Base-by-base conservation (phyloP, 2,888 invertebrate genomes). In the Anodontia alba region DNA sequence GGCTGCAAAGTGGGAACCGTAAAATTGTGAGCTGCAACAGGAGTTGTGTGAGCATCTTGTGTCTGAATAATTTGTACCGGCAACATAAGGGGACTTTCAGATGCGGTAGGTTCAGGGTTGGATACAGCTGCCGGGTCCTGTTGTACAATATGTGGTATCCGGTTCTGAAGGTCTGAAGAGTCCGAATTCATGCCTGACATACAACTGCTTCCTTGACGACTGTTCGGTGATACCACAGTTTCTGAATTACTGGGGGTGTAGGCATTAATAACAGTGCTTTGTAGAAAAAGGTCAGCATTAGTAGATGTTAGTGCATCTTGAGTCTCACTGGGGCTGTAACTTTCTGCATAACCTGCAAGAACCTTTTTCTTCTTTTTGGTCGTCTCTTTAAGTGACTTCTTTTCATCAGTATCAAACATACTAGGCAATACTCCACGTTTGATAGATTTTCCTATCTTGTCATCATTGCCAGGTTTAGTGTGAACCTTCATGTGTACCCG, bases 401-500 rank as follows among this genome's bases (percentile, higher is more conserved):
- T 29, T 46, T n/a, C 29, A 29, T 46, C 43, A 46, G 43, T 33
- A 29, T 70, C 70, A 43, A 62, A 62, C 33, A 33, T 62, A n/a
- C 5, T 43, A 26, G 43, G 46, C 42, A 38, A 23, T 12, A 8
- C 12, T 1, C 36, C 46, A 1, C 15, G 17, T n/a, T 46, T 46
- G 12, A 23, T 20, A 43, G 20, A 0, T 46, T 70, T 49, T 26
- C 46, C 33, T 17, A 46, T n/a, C 15, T n/a, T 0, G 15, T 49
- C 3, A 8, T 62, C 62, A 33, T 17, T 3, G 2, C 5, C 33
- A 33, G 31, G 31, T 76, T 89, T 88, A 31, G 78, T 71, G 71
- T 91, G 89, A 17, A 88, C 89, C 86, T 88, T 91, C 87, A 92
- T 88, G 69, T 91, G 91, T 26, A 90, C 89, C 8, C 93, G 87